phyloP scores from a whole-genome alignment of 2,113 vertebrate genomes.

The Sarotherodon lohbergeri region DNA sequence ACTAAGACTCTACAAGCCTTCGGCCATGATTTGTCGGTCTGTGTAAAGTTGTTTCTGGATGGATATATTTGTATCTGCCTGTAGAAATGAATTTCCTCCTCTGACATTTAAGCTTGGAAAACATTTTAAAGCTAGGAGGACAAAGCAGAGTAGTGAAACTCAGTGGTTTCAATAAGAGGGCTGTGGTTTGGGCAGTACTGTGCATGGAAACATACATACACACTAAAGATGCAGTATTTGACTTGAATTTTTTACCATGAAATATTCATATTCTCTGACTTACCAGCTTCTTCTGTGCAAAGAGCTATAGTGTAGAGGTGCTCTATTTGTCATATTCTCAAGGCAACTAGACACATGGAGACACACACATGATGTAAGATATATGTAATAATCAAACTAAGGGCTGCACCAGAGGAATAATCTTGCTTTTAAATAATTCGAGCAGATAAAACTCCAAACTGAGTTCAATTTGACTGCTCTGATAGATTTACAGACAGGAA shows the following conservation, averaged over 20 bases:
- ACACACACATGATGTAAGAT: constrained; percentile 9
- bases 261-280: not conserved
- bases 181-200: not conserved
- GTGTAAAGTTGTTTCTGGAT: not conserved
- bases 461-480: not conserved
- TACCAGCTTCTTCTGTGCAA: not conserved
- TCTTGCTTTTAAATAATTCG: not conserved
- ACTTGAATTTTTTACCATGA: not conserved
- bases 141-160: not conserved
- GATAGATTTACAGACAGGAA: not conserved
- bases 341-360: not conserved
- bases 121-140: constrained; percentile 7
- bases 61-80: not conserved
- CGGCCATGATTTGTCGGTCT: not conserved
- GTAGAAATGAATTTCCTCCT: constrained; percentile 2
- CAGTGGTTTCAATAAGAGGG: not conserved
- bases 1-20: not conserved
- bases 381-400: constrained; percentile 1
- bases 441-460: not conserved
- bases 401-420: not conserved
- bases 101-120: constrained; percentile 20
- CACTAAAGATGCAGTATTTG: not conserved
- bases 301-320: not conserved
- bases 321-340: not conserved
- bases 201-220: not conserved